Base-by-base conservation (phyloP, 2,888 invertebrate species). In the Pheosia tremula region DNA sequence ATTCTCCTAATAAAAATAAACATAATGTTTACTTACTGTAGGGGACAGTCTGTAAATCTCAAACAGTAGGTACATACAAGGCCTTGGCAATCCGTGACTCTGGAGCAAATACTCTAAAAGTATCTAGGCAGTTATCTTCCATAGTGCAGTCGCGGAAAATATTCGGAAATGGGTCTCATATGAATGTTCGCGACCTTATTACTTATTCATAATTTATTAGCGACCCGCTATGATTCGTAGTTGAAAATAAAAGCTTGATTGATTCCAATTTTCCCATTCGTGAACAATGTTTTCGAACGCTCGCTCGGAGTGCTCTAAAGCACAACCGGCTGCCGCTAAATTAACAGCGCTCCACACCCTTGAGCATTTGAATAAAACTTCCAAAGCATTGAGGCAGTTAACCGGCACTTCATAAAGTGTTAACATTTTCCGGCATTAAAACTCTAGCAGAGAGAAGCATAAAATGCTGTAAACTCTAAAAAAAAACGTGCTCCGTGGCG, bases 381-480 rank as follows among this genome's bases (percentile, higher is more conserved):
- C 66, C 61, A 77, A 69, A 76, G 69, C 74, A 73, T 74, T 71
- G 64, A 76, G 75, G 75, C 68, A 77, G 71, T 76, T 76, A 74
- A 67, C 69, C 64, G 58, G 69, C 66, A 71, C 75, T 77, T 71
- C 67, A 71, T 69, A 69, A 68, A 75, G 74, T 72, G 75, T 75
- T 77, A 68, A 69, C 64, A 65, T 58, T 67, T 69, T 75, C 71
- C 69, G 66, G 69, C 74, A 71, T 74, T 79, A 72, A 72, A 56
- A 67, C 70, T 72, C 64, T 70, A 65, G 49, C 62, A 63, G 59
- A 67, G 59, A 56, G 66, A 56, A 39, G 56, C 63, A 54, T 57
- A 61, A 54, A 61, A 49, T 52, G 62, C 59, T 52, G 58, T 59
- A 69, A 58, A 36, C 45, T 24, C 7, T 53, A 58, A 72, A 62